Evolutionary conservation across 2,113 vertebrate genomes (phyloP).

Genomic region (Hyperoodon ampullatus): DNA sequence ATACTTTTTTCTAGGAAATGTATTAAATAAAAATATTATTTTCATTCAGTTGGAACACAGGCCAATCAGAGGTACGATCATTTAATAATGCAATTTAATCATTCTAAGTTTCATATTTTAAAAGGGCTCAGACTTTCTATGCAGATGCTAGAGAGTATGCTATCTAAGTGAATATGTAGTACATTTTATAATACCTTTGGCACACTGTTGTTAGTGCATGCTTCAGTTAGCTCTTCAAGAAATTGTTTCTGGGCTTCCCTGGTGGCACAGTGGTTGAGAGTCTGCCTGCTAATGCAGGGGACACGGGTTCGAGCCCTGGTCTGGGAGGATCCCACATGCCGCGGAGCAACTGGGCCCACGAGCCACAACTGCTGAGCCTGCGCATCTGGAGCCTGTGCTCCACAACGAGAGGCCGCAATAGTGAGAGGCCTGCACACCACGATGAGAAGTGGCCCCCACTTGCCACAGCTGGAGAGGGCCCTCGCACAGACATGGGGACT

Average conservation of each 20-base stretch:
- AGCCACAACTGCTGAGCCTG: too few relatives aligned
- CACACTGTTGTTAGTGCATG: background rate
- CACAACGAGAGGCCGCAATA: too few relatives aligned
- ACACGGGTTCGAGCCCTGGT: too few relatives aligned
- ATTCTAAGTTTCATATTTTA: background rate
- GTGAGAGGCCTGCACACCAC: accelerated
- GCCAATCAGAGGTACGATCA: background rate
- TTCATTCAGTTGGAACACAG: background rate
- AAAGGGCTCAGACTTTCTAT: background rate
- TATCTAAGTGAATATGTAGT: background rate
- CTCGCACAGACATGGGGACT: too few relatives aligned
- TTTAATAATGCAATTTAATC: background rate
- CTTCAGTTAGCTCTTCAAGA: background rate
- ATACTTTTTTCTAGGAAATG: background rate
- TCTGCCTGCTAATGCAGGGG: too few relatives aligned
- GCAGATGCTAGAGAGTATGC: background rate
- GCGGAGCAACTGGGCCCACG: too few relatives aligned
- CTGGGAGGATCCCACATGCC: too few relatives aligned
- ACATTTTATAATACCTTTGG: background rate
- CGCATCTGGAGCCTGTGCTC: too few relatives aligned
- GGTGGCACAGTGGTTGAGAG: too few relatives aligned
- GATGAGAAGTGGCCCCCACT: too few relatives aligned
- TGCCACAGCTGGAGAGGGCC: too few relatives aligned
- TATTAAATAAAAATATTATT: background rate
- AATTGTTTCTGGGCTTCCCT: background rate